Evolutionary conservation across 2,797 vertebrate genomes (phyloP), one percentile per base, ranked within the genome.

Genomic region (Pseudomugil gertrudae): DNA sequence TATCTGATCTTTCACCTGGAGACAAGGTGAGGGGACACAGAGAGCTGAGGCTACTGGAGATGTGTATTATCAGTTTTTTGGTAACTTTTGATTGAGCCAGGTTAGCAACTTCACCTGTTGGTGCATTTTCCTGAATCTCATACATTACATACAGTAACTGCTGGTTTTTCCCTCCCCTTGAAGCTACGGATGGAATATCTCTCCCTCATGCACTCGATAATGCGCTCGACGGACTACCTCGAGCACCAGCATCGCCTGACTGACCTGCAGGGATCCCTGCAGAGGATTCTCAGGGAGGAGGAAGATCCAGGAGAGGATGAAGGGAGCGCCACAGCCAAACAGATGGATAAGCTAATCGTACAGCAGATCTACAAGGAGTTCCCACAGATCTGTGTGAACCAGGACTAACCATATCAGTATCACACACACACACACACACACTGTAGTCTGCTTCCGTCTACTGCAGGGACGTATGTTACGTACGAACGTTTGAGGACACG

Each of bases 111-210:
- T 9, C 13, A 10, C 7, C 33, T 15, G 8, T 2, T 5, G 1
- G 30, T 23, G 2, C 36, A 19, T 26, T 40, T 63, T 1, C 19
- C 19, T 4, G 36, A 27, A 14, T 26, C 33, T 40, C 4, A 11
- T 9, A 50, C 30, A 24, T 26, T 33, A 33, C 13, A 13, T 48
- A 6, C 15, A 32, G 17, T 2, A 55, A 10, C 32, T 27, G 32
- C 14, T 66, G n/a, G 50, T 59, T 40, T 57, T 14, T 21, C 30
- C 26, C 50, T 50, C 60, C 32, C 26, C 54, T 64, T 63, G 78
- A 89, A 99, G 98, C 86, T 99, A 81, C 93, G 98, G 72, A 98
- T 98, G 97, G 97, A 99, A 89, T 98, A 99, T 84, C 95, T 99
- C 7, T 98, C 98, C 32, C 95, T 99, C 87, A 99, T 99, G 97